Conservation (phyloP, 2,888 invertebrate genomes). For the Vannuccia rotundouncinata region DNA sequence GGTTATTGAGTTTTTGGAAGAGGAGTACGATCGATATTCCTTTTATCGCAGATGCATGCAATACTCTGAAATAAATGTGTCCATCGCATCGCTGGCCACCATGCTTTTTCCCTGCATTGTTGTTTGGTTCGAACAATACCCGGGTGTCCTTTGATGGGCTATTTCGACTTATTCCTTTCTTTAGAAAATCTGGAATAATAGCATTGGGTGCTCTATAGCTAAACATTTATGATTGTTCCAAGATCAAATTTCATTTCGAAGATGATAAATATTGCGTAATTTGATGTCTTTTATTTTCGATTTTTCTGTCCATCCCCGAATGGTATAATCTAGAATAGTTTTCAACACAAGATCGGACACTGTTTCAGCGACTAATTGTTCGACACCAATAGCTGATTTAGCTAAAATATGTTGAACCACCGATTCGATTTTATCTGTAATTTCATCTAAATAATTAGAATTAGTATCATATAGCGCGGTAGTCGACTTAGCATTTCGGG, state of each 20-base stretch:
- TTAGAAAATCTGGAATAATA: conserved; percentile 26
- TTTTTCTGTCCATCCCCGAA: conserved; percentile 4
- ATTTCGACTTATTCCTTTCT: background rate
- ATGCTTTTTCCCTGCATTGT: conserved; percentile 25
- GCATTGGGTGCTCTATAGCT: conserved; percentile 3
- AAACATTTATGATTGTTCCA: conserved; percentile 13
- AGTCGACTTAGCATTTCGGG: background rate
- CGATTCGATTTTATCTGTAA: background rate
- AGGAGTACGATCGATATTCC: background rate
- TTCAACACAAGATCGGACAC: conserved; percentile 6
- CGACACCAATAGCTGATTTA: background rate
- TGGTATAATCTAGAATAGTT: too few relatives aligned
- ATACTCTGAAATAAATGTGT: conserved; percentile 24
- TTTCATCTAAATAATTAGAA: background rate
- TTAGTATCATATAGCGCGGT: background rate
- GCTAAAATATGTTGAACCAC: background rate
- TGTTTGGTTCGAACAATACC: conserved; percentile 29
- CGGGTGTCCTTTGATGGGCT: conserved; percentile 32
- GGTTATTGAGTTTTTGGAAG: background rate
- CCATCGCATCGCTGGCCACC: conserved; percentile 37
- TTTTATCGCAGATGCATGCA: conserved; percentile 13
- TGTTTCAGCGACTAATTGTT: background rate
- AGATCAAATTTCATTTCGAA: background rate
- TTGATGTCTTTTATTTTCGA: background rate
- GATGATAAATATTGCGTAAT: background rate